phyloP scores from a whole-genome alignment of 2,113 vertebrate species.

The Fulica atra region DNA sequence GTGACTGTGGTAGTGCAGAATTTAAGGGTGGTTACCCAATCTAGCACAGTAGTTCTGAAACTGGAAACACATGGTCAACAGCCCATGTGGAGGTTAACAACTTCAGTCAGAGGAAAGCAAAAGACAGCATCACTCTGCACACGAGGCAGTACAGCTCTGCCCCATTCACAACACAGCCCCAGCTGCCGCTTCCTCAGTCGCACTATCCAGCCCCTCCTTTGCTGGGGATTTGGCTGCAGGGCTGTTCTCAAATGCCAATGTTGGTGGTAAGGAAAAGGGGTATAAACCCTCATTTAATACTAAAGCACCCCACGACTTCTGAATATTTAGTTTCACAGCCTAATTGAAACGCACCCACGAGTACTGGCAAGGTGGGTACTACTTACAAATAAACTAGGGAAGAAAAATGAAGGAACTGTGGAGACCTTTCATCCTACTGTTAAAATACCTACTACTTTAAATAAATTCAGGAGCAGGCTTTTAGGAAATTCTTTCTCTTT shows the following conservation, averaged over 20 bases:
- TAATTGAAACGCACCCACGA: background rate
- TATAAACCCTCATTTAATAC: background rate
- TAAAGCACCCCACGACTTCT: background rate
- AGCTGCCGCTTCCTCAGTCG: background rate
- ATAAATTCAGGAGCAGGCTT: background rate
- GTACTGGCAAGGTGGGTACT: background rate
- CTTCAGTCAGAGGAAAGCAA: background rate
- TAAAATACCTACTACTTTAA: background rate
- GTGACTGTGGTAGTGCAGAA: background rate
- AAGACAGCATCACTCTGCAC: rapidly evolving
- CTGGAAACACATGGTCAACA: background rate
- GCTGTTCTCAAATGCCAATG: background rate
- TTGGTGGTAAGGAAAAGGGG: background rate
- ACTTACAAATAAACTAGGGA: background rate
- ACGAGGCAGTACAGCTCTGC: background rate
- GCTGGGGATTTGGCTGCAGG: background rate
- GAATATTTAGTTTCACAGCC: background rate
- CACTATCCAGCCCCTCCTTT: background rate
- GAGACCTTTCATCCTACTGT: background rate
- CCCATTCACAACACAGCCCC: background rate
- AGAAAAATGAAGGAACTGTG: background rate
- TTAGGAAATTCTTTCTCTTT: background rate
- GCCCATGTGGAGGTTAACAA: background rate
- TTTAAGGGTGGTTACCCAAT: background rate
- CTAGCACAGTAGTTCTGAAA: background rate